Conservation (phyloP, 2,888 invertebrate species). For the Nymphalis polychloros region DNA sequence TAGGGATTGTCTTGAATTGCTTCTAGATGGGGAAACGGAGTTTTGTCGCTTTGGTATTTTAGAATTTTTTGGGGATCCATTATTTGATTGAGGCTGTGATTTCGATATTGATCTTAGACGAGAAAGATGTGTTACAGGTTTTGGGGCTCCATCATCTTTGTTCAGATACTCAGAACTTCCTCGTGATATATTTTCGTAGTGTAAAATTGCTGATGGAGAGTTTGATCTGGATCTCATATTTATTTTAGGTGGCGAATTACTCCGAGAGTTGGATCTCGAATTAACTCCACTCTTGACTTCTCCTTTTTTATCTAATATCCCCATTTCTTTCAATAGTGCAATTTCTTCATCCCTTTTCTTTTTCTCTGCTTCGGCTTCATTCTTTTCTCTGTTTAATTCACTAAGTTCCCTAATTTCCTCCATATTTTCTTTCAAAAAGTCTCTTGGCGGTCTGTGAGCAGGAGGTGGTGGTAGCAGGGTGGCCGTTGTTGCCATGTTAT, state of each 20-base stretch:
- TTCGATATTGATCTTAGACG: conserved; percentile 64
- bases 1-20: conserved; percentile 50
- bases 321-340: conserved; percentile 75
- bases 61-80: conserved; percentile 74
- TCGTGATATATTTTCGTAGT: conserved; percentile 57
- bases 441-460: conserved; percentile 65
- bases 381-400: conserved; percentile 74
- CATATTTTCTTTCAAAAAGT: conserved; percentile 76
- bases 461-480: conserved; percentile 58
- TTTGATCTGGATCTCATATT: conserved; percentile 70
- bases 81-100: conserved; percentile 75
- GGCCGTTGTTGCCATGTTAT: conserved; percentile 71
- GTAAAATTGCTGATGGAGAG: conserved; percentile 68
- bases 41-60: conserved; percentile 76
- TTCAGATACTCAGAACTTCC: conserved; percentile 58
- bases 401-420: conserved; percentile 75
- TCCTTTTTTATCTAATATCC: conserved; percentile 63
- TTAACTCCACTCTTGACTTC: conserved; percentile 54
- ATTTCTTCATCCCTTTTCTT: conserved; percentile 73
- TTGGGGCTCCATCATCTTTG: conserved; percentile 53
- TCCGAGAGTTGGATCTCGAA: conserved; percentile 63
- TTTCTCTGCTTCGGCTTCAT: conserved; percentile 72
- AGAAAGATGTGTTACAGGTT: conserved; percentile 64
- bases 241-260: conserved; percentile 69
- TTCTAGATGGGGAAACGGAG: conserved; percentile 71